Base-by-base conservation (phyloP, 2,797 vertebrate species). In the Otolemur crassicaudatus region DNA sequence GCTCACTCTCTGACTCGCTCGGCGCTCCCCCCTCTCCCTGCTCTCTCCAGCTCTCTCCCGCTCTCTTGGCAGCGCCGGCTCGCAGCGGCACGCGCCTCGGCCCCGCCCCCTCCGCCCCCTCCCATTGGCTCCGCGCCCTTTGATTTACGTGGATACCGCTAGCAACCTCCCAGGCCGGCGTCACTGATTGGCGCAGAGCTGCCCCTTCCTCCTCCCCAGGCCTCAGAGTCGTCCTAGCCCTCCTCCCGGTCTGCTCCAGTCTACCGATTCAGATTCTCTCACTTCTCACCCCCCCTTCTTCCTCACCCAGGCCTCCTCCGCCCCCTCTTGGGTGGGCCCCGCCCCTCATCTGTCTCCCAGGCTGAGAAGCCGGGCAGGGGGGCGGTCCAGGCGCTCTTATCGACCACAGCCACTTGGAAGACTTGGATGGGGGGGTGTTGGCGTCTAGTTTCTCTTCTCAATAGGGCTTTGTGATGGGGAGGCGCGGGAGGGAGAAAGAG, bases 91-190 rank as follows among this genome's bases (percentile, higher is more conserved):
- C 99, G 99, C 99, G 99, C 99, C 99, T 98, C 99, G 98, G 98
- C 98, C 98, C 99, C 98, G 98, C 98, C 98, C 98, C 98, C 97
- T 97, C 95, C 98, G 67, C 98, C 98, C 97, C 97, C 95, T 97
- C 98, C 98, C 97, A 99, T 99, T 99, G 99, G 99, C 90, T 98
- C 95, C 11, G 98, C 98, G 88, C 82, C 72, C 97, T 98, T 98
- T 99, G 99, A 99, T 99, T 99, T 99, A 99, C 99, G 99, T 98
- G 98, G 99, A 99, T 98, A 98, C 99, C 98, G 98, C 80, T 99
- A 98, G 98, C 99, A 99, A 99, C 99, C 98, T 98, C 97, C 97
- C 95, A 97, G 97, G 97, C 97, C 97, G 90, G 94, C 94, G 96
- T 93, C 94, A 43, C 76, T 92, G 98, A 99, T 99, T 99, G 99